Conservation (phyloP, 1,140 invertebrate species). For the Drosophila serrata region DNA sequence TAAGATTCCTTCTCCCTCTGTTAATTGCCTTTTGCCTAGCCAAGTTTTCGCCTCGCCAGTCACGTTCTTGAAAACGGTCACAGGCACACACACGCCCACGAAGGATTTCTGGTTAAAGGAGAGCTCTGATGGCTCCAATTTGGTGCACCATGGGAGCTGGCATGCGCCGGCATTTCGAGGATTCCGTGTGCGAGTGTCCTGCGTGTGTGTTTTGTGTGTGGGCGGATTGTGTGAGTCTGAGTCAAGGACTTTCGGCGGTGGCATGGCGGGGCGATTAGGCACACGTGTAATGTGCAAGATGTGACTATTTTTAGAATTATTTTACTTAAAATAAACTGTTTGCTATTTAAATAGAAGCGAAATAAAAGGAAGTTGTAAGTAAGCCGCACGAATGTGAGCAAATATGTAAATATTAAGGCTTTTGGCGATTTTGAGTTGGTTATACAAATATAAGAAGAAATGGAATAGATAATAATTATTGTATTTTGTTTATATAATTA, state of each 20-base stretch:
- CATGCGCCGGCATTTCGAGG: constrained; percentile 41
- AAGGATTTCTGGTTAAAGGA: constrained; percentile 17
- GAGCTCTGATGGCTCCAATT: constrained; percentile 44
- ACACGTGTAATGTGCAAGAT: constrained; percentile 53
- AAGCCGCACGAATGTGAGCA: neutral
- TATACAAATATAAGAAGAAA: no score
- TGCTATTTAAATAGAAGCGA: constrained; percentile 36
- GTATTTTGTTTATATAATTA: no score
- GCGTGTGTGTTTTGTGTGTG: constrained; percentile 16
- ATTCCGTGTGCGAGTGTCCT: constrained; percentile 5
- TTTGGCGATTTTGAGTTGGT: no score
- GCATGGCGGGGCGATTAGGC: constrained; percentile 46
- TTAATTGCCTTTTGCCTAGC: constrained; percentile 51
- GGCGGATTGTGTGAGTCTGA: constrained; percentile 2
- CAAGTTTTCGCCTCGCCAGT: constrained; percentile 35
- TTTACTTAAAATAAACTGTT: constrained; percentile 60
- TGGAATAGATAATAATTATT: no score
- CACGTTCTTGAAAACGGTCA: constrained; percentile 60
- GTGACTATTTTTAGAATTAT: constrained; percentile 63
- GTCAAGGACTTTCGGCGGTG: constrained; percentile 56
- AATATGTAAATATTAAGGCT: no score
- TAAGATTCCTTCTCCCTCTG: constrained; percentile 42
- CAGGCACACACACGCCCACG: constrained; percentile 18
- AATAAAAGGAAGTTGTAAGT: constrained; percentile 10
- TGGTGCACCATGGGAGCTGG: constrained; percentile 59